These are phyloP conservation scores for Oscheius sp. DNA, from an alignment of 2,888 invertebrate species.

Conservation along the genomic window DNA sequence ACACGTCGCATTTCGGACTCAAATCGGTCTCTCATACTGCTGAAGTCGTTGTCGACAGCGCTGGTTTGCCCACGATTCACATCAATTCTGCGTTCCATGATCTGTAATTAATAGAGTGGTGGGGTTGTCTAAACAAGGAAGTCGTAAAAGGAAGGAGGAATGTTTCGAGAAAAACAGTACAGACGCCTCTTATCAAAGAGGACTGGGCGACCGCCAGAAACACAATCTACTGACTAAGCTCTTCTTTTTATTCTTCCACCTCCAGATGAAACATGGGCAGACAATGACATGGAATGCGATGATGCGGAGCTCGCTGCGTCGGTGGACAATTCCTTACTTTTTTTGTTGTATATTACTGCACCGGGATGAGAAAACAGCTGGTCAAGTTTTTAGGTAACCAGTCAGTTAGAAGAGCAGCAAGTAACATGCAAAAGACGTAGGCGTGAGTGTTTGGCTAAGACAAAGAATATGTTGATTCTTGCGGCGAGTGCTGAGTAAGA, in stretches of 20 bases:
- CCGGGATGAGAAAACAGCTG: constrained; percentile 10
- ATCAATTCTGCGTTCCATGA: constrained; percentile 69
- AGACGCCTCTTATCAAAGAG: constrained; percentile 2
- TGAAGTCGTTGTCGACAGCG: constrained; percentile 87
- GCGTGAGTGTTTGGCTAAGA: constrained; percentile 31
- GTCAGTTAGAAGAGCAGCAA: constrained; percentile 8
- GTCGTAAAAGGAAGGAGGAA: background rate
- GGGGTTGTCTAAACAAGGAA: background rate
- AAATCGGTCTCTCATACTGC: constrained; percentile 89
- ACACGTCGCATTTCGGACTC: constrained; percentile 90
- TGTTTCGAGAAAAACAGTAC: constrained; percentile 2
- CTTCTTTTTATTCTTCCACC: background rate
- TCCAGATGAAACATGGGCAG: constrained; percentile 11
- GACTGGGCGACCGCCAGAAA: background rate
- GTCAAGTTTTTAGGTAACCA: constrained; percentile 14
- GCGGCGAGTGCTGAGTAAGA: constrained; percentile 32
- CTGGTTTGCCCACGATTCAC: constrained; percentile 68
- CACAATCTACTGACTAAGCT: background rate
- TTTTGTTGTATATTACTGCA: constrained; percentile 22
- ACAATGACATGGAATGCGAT: constrained; percentile 13
- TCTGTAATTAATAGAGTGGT: background rate
- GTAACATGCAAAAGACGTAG: constrained; percentile 14
- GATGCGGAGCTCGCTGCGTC: background rate
- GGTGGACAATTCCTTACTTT: background rate
- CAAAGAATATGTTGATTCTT: constrained; percentile 35